phyloP scores from a whole-genome alignment of 1,140 invertebrate genomes.

The Leptinotarsa texana region DNA sequence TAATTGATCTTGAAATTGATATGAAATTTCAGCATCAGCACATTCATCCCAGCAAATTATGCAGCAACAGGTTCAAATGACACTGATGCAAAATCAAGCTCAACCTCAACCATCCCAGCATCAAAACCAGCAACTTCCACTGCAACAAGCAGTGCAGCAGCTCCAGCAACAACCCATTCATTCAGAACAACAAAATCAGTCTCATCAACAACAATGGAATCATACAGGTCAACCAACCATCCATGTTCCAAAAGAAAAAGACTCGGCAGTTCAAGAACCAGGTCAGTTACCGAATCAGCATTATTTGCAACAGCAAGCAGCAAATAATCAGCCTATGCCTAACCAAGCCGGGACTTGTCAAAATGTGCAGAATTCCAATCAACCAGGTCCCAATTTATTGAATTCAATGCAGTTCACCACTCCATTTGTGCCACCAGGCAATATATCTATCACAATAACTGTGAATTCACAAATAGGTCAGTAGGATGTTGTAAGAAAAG shows the following conservation, averaged over 20 bases:
- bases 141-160: slow-evolving; percentile 1
- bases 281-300: background rate
- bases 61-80: slow-evolving; percentile 16
- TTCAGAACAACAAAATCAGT: slow-evolving; percentile 6
- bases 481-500: background rate
- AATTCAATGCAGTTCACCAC: background rate
- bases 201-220: slow-evolving; percentile 45
- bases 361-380: background rate
- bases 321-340: background rate
- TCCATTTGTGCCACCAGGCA: background rate
- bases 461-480: background rate
- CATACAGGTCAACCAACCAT: slow-evolving; percentile 56
- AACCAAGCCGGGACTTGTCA: background rate
- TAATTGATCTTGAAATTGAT: slow-evolving; percentile 32
- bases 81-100: background rate
- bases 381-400: background rate
- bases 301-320: background rate
- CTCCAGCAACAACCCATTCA: slow-evolving; percentile 7
- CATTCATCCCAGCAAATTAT: slow-evolving; percentile 52
- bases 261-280: background rate
- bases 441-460: background rate
- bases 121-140: background rate
- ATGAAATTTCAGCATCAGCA: slow-evolving; percentile 74
- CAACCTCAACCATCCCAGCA: background rate
- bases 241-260: slow-evolving; percentile 45